phyloP scores from a whole-genome alignment of 2,113 vertebrate genomes.

The Struthidea cinerea region DNA sequence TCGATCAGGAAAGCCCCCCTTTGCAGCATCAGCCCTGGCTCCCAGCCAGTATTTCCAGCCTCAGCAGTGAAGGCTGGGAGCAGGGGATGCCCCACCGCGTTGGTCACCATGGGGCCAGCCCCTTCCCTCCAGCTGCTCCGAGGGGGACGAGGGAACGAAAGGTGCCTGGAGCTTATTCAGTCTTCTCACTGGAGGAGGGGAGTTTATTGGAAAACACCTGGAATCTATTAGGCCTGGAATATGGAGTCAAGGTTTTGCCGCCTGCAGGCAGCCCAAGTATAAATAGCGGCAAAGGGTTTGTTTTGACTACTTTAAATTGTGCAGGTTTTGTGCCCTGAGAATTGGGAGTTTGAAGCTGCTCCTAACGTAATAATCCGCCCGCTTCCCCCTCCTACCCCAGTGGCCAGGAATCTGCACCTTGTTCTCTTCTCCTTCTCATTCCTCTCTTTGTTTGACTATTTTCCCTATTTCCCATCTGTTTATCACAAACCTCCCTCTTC shows the following conservation, averaged over 20 bases:
- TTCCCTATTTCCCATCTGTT: conserved; percentile 67
- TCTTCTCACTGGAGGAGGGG: conserved; percentile 35
- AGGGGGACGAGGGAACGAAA: not conserved
- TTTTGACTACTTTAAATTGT: conserved; percentile 78
- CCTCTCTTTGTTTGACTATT: conserved; percentile 67
- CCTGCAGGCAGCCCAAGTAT: conserved; percentile 71
- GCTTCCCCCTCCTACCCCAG: conserved; percentile 26
- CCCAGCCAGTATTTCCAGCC: not conserved
- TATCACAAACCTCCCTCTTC: conserved; percentile 61
- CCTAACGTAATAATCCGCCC: conserved; percentile 61
- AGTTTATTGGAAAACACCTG: conserved; percentile 72
- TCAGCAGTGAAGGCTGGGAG: not conserved
- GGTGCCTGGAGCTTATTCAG: conserved; percentile 20
- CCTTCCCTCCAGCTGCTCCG: not conserved
- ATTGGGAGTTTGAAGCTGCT: conserved; percentile 70
- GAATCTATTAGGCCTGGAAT: conserved; percentile 69
- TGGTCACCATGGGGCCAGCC: not conserved
- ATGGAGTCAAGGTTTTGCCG: conserved; percentile 67
- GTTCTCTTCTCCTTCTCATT: conserved; percentile 56
- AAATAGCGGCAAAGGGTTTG: conserved; percentile 73
- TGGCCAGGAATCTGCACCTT: conserved; percentile 66
- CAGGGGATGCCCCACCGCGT: not conserved
- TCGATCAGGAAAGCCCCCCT: not conserved
- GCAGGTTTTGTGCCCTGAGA: conserved; percentile 75
- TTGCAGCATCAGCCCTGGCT: not conserved